Base-by-base conservation (phyloP, 1,140 invertebrate genomes). In the Cyphomyrmex costatus region DNA sequence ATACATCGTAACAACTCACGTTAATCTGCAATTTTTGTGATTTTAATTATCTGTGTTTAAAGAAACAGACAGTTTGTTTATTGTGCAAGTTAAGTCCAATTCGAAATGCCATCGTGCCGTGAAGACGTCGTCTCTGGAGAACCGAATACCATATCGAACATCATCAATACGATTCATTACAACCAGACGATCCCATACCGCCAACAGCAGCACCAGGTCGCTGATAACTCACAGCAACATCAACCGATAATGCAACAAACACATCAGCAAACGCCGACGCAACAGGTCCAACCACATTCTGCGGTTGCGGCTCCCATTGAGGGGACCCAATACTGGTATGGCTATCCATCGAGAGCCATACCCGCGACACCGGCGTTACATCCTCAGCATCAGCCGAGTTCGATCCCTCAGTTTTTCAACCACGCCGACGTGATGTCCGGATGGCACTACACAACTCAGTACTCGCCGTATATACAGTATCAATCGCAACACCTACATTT, bases 391-490 rank as follows among this genome's bases (percentile, higher is more conserved):
- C 89, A 2, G 0, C 85, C 7, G 82, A 84, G 8, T 21, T 3
- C 74, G 1, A 63, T 46, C 21, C n/a, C 88, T 3, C 92, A 93
- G 49, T 93, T 93, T 8, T 61, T 92, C 8, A 91, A 93, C 0
- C 88, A 88, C n/a, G 10, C 86, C 3, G 86, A 90, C 0, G 60
- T 89, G 3, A 6, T 91, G 0, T 0, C 87, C 2, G 63, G 61
- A 8, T 91, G 89, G 87, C 19, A 74, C 2, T 93, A 93, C 87
- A 85, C 92, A 0, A 87, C 92, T 3, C 93, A 95, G 73, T 92
- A 94, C 10, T 94, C 95, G 24, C 92, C 93, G 19, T 91, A 92
- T 46, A 91, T 94, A 0, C 93, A 92, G 51, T 91, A 93, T 56
- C 91, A 92, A 27, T 84, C 93, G 79, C 91, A 91, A 33, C 92